A percentile compares a stretch with the other conserved stretches of the same genome.
Evolutionary conservation across 2,888 invertebrate genomes (phyloP).

Genomic region (Chrysolina haemoptera): DNA sequence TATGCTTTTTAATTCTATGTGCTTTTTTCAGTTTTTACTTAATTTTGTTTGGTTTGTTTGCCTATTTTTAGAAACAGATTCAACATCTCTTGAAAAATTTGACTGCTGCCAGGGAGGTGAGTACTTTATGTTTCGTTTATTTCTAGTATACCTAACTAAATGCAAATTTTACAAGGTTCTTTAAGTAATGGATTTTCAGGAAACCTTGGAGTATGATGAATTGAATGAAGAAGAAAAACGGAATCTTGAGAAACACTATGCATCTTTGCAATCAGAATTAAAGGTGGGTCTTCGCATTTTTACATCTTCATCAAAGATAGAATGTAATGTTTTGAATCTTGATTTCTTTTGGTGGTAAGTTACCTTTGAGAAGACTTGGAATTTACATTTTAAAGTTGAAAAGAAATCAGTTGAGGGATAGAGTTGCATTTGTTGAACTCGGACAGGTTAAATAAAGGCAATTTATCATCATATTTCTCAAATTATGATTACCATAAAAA

Average conservation of each 20-base stretch:
- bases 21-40: conserved; percentile 51
- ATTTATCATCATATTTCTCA: conserved; percentile 20
- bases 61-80: conserved; percentile 68
- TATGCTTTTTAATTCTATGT: conserved; percentile 16
- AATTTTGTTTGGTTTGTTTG: conserved; percentile 53
- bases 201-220: conserved; percentile 59
- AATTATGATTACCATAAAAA: too few relatives aligned
- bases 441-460: too few relatives aligned
- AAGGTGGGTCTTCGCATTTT: conserved; percentile 72
- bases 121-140: conserved; percentile 35
- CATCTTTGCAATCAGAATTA: conserved; percentile 79
- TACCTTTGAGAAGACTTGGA: too few relatives aligned
- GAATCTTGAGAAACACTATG: conserved; percentile 81
- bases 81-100: conserved; percentile 73
- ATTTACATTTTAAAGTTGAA: too few relatives aligned
- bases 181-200: conserved; percentile 52
- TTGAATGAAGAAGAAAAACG: conserved; percentile 77
- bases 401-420: too few relatives aligned
- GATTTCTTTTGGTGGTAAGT: too few relatives aligned
- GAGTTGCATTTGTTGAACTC: too few relatives aligned
- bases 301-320: too few relatives aligned
- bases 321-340: too few relatives aligned
- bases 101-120: conserved; percentile 72
- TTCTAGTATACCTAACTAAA: background rate
- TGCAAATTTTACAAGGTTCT: background rate